Conservation (phyloP, 2,113 vertebrate genomes). For the Nipponia nippon region DNA sequence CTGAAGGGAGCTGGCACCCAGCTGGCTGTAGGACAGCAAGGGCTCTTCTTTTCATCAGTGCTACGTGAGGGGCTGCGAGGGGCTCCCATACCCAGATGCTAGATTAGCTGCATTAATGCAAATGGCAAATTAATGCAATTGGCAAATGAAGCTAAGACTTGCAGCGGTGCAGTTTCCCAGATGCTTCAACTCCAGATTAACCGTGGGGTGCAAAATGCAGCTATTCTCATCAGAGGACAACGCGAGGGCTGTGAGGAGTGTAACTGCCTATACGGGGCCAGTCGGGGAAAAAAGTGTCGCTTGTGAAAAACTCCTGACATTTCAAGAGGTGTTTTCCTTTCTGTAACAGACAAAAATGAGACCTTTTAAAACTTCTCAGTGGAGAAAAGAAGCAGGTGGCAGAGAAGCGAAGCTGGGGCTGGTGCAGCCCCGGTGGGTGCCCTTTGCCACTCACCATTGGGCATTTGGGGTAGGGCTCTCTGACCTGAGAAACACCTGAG, state of each 20-base stretch:
- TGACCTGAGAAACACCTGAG: not conserved
- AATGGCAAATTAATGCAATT: not conserved
- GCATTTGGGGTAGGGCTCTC: not conserved
- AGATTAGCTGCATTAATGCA: not conserved
- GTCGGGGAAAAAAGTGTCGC: not conserved
- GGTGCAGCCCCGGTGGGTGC: not conserved
- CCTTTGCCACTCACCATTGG: not conserved
- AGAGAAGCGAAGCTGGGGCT: not conserved
- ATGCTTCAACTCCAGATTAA: not conserved
- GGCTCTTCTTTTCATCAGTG: not conserved
- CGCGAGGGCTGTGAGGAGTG: not conserved
- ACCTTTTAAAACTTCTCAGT: not conserved
- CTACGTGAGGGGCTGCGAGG: not conserved
- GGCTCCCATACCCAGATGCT: not conserved
- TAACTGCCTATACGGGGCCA: not conserved
- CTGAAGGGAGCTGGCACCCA: not conserved
- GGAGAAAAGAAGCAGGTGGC: not conserved
- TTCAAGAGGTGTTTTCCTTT: conserved; percentile 13
- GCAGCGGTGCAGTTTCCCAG: not conserved
- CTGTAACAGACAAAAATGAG: not conserved
- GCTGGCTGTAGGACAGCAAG: not conserved
- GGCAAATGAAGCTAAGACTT: not conserved
- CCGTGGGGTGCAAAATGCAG: not conserved
- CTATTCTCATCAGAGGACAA: not conserved
- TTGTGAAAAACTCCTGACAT: conserved; percentile 6